Conservation (phyloP, 2,113 vertebrate species). For the Gymnogyps californianus region DNA sequence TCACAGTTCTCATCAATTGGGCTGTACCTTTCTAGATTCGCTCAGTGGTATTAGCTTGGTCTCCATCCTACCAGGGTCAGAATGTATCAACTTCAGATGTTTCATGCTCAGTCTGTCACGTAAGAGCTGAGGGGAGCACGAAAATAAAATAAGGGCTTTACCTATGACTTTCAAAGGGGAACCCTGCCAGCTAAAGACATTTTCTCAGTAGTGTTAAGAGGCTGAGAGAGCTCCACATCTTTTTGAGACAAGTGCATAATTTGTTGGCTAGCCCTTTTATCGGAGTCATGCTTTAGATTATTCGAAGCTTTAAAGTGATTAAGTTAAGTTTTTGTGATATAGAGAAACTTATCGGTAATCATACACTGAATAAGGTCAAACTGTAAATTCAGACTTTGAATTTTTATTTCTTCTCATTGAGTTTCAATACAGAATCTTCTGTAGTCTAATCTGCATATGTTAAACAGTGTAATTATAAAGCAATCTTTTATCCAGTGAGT, state of each 20-base stretch:
- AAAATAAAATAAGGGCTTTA: slow-evolving; percentile 6
- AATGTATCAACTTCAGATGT: neutral
- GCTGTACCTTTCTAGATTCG: neutral
- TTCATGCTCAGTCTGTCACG: neutral
- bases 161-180: slow-evolving; percentile 30
- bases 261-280: neutral
- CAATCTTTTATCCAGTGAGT: slow-evolving; percentile 57
- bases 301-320: slow-evolving; percentile 25
- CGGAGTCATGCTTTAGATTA: neutral
- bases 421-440: slow-evolving; percentile 44
- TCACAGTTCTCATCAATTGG: neutral
- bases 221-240: neutral
- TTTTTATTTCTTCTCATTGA: slow-evolving; percentile 37
- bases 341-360: slow-evolving; percentile 14
- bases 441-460: slow-evolving; percentile 68
- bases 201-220: neutral
- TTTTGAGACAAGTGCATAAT: neutral
- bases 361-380: slow-evolving; percentile 9
- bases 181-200: neutral
- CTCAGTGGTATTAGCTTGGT: neutral
- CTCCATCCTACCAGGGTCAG: neutral
- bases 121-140: neutral
- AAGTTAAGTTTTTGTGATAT: neutral
- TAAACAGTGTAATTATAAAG: slow-evolving; percentile 66
- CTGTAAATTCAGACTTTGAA: slow-evolving; percentile 44